phyloP scores from a whole-genome alignment of 2,113 vertebrate genomes.

The Pycnonotus jocosus region DNA sequence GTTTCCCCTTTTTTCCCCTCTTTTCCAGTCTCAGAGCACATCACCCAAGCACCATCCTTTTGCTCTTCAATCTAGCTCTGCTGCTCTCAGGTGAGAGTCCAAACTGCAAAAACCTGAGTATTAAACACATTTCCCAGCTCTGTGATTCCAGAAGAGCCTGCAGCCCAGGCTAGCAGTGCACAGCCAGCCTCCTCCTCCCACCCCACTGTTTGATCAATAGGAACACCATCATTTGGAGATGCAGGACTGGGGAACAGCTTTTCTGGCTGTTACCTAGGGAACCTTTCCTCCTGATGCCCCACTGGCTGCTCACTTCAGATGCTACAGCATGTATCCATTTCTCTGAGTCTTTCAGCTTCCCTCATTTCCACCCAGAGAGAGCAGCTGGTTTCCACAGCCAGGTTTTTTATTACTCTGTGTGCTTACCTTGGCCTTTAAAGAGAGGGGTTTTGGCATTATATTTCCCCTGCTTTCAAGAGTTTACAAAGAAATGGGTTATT shows the following conservation, averaged over 20 bases:
- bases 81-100: background rate
- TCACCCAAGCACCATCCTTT: background rate
- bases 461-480: background rate
- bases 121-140: background rate
- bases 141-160: background rate
- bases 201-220: background rate
- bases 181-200: background rate
- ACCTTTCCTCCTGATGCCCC: background rate
- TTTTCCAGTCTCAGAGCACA: background rate
- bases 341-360: background rate
- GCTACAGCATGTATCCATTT: background rate
- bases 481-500: background rate
- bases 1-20: background rate
- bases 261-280: background rate
- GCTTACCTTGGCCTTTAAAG: background rate
- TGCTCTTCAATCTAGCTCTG: background rate
- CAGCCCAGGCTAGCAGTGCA: background rate
- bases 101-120: background rate
- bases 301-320: background rate
- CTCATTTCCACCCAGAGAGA: background rate
- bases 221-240: background rate
- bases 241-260: background rate
- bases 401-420: background rate
- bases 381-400: background rate
- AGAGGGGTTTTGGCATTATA: background rate